These are phyloP conservation scores for Noctua fimbriata DNA, from an alignment of 2,888 invertebrate genomes.

Conservation along the genomic window DNA sequence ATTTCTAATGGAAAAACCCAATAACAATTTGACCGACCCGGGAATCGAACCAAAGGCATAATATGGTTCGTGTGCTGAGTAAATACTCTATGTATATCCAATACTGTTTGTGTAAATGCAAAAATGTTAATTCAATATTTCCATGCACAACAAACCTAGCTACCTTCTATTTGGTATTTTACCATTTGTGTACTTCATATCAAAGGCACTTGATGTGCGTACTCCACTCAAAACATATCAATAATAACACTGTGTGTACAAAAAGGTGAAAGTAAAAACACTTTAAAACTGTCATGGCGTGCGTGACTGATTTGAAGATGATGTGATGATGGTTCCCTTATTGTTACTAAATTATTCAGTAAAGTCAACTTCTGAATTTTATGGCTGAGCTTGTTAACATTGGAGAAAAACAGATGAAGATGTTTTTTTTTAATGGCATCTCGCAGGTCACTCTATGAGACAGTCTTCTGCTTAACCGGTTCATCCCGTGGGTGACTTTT, in stretches of 20 bases:
- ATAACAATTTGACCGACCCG: too few relatives aligned
- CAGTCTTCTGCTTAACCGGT: too few relatives aligned
- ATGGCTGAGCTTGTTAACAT: too few relatives aligned
- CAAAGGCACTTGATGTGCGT: neutral
- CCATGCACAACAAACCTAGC: neutral
- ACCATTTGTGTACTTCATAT: neutral
- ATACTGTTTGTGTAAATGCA: neutral
- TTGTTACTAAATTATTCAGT: conserved; percentile 14
- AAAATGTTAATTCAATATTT: neutral
- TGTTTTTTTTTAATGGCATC: too few relatives aligned
- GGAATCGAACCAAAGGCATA: neutral
- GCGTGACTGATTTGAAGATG: conserved; percentile 33
- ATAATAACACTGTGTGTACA: conserved; percentile 8
- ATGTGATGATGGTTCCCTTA: conserved; percentile 28
- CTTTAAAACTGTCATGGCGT: conserved; percentile 46
- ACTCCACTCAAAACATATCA: neutral
- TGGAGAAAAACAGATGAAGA: neutral
- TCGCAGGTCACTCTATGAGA: too few relatives aligned
- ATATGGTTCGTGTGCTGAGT: neutral
- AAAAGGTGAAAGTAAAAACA: conserved; percentile 44
- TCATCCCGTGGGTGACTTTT: too few relatives aligned
- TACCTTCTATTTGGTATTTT: neutral
- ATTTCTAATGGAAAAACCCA: too few relatives aligned
- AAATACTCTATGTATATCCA: neutral
- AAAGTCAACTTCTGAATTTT: conserved; percentile 9